Percentiles rank a stretch among this genome's conserved stretches.
Conservation (phyloP, 2,113 vertebrate species). For the Petrocephalus microphthalmus region DNA sequence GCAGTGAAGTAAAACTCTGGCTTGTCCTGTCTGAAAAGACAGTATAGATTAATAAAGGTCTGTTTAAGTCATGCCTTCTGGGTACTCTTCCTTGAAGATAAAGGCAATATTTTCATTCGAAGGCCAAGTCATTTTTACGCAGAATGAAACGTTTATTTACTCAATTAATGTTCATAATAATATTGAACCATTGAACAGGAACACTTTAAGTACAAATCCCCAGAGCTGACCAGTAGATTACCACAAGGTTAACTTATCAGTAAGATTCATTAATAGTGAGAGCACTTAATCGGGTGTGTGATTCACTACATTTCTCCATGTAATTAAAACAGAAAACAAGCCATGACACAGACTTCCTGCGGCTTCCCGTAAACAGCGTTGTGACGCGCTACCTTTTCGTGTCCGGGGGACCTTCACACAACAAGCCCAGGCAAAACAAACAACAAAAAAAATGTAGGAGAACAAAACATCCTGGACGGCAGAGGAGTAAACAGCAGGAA, state of each 20-base stretch:
- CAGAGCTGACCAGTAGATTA: background rate
- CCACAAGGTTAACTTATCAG: background rate
- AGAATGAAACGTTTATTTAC: background rate
- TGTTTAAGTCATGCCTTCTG: background rate
- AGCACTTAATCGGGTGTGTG: background rate
- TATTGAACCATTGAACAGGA: background rate
- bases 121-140: background rate
- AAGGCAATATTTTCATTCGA: background rate
- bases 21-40: background rate
- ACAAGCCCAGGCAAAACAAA: background rate
- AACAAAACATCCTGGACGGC: constrained; percentile 55
- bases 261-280: background rate
- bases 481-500: constrained; percentile 53
- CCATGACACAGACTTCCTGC: constrained; percentile 31
- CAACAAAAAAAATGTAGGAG: constrained; percentile 23
- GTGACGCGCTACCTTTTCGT: constrained; percentile 44
- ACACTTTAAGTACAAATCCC: background rate
- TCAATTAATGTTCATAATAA: background rate
- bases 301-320: background rate
- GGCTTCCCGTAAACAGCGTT: constrained; percentile 55
- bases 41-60: background rate
- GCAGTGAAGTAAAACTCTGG: background rate
- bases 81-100: background rate
- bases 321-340: constrained; percentile 18
- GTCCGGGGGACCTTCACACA: constrained; percentile 13